These are phyloP conservation scores for Neoscelio sp. DNA, from an alignment of 2,888 invertebrate genomes.

Conservation along the genomic window DNA sequence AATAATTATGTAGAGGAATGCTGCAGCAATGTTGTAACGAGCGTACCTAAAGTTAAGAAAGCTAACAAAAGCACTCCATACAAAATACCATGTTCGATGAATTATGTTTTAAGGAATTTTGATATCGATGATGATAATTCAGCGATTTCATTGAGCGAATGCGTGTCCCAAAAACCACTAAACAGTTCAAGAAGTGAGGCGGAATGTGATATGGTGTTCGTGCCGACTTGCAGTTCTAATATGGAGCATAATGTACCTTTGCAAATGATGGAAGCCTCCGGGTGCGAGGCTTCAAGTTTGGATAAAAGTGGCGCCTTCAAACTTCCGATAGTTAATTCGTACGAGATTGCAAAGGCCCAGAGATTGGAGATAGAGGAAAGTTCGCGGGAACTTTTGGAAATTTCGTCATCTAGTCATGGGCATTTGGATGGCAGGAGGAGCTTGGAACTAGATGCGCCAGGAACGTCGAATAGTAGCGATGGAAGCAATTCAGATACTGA, in stretches of 20 bases:
- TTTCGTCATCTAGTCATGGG: constrained; percentile 71
- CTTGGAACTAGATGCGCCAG: constrained; percentile 75
- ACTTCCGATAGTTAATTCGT: constrained; percentile 79
- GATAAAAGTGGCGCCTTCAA: constrained; percentile 75
- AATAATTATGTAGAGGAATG: constrained; percentile 6
- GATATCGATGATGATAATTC: constrained; percentile 36
- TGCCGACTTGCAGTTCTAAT: constrained; percentile 61
- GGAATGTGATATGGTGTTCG: constrained; percentile 48
- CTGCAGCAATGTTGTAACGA: constrained; percentile 1
- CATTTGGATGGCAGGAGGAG: constrained; percentile 72
- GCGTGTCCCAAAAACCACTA: constrained; percentile 8
- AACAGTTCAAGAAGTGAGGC: constrained; percentile 45
- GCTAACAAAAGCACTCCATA: constrained; percentile 62
- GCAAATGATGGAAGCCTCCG: constrained; percentile 57
- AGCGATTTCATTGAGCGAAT: constrained; percentile 37
- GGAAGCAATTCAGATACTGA: constrained; percentile 80
- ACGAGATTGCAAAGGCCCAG: constrained; percentile 75
- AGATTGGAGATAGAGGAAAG: constrained; percentile 76
- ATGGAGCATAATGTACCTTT: constrained; percentile 69
- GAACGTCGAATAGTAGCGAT: constrained; percentile 79
- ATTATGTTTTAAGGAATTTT: constrained; percentile 44
- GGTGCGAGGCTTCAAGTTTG: constrained; percentile 58
- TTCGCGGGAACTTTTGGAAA: constrained; percentile 75
- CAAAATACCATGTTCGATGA: constrained; percentile 53
- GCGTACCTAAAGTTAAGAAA: constrained; percentile 30